Conservation (phyloP, 2,888 invertebrate species). For the Litoditis marina region DNA sequence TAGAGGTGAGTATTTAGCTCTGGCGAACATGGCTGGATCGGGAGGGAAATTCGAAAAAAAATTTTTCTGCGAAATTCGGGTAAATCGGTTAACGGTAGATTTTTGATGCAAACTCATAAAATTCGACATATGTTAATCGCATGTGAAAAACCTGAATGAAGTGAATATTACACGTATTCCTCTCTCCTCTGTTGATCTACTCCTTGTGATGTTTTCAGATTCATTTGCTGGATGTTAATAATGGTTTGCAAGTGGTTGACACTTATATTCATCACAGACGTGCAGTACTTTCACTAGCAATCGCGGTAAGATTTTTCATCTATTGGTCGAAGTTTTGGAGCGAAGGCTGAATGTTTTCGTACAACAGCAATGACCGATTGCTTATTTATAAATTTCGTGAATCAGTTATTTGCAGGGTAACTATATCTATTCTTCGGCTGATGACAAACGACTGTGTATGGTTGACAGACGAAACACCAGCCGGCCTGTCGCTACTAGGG, state of each 20-base stretch:
- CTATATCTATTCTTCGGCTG: conserved; percentile 26
- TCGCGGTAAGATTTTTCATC: background rate
- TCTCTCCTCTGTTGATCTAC: background rate
- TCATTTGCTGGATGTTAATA: background rate
- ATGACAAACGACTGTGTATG: conserved; percentile 29
- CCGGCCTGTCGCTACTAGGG: conserved; percentile 2
- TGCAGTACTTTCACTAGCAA: conserved; percentile 9
- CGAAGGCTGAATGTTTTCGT: too few species aligned
- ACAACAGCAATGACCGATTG: background rate
- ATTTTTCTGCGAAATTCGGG: too few species aligned
- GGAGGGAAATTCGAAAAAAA: too few species aligned
- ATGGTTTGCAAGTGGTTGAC: background rate
- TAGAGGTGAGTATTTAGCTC: too few species aligned
- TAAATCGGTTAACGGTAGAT: too few species aligned
- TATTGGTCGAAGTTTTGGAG: too few species aligned
- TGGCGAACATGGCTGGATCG: too few species aligned
- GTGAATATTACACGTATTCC: too few species aligned
- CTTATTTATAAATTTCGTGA: background rate
- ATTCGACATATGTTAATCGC: too few species aligned
- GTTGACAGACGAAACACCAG: conserved; percentile 19
- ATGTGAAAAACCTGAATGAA: too few species aligned
- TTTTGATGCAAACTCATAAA: too few species aligned
- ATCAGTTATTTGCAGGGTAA: conserved; percentile 17
- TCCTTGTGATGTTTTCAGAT: background rate
- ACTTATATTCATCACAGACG: conserved; percentile 3